Evolutionary conservation across 2,797 vertebrate genomes (phyloP).

Genomic region (Poliocrania exsul): DNA sequence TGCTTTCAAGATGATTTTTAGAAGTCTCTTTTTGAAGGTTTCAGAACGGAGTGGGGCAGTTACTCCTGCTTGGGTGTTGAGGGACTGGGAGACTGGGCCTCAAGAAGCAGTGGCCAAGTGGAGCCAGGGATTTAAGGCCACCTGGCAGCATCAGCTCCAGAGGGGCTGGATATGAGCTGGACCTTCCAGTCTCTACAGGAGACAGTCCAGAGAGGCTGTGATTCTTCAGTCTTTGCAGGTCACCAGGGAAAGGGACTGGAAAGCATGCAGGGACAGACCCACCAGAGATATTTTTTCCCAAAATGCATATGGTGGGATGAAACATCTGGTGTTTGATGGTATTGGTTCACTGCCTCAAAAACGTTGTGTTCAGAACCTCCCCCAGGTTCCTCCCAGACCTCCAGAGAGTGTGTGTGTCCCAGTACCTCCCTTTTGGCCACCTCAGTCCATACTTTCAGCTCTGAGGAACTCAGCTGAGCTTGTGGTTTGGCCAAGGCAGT

Average conservation of each 20-base stretch:
- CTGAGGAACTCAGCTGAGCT: background rate
- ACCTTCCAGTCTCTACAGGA: background rate
- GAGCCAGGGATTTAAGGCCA: background rate
- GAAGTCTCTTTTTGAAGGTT: background rate
- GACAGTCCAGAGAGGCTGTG: accelerated
- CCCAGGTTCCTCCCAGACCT: background rate
- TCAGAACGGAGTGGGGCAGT: background rate
- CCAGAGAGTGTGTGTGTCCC: accelerated
- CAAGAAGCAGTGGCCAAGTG: accelerated
- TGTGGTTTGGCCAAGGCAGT: background rate
- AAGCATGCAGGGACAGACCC: background rate
- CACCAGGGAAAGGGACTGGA: background rate
- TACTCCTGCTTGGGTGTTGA: background rate
- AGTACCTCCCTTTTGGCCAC: accelerated
- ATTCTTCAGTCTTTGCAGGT: background rate
- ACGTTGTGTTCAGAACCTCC: accelerated
- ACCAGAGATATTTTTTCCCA: background rate
- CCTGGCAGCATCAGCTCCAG: background rate
- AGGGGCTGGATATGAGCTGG: background rate
- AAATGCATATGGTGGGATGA: background rate
- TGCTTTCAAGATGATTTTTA: background rate
- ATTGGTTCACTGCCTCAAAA: background rate
- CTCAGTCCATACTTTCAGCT: accelerated
- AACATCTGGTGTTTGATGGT: background rate
- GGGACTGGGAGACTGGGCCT: background rate